These are phyloP conservation scores for Sanderia malayensis DNA, from an alignment of 30 jellyfish, hydroid and myxozoan genomes.

Conservation along the genomic window DNA sequence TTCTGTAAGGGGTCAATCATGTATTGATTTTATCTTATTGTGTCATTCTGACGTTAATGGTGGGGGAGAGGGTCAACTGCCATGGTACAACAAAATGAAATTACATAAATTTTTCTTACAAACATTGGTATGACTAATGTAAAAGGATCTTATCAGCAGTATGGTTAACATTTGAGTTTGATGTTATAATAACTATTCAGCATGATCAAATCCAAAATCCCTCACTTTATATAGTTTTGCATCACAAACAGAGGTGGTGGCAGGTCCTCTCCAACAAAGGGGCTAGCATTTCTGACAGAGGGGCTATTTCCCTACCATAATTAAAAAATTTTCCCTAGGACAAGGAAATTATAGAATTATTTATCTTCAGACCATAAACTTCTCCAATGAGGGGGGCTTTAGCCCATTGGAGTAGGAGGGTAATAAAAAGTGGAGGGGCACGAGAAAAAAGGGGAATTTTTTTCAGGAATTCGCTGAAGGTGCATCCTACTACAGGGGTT, in stretches of 20 bases:
- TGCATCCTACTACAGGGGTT: slow-evolving; percentile 5
- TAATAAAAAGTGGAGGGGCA: neutral
- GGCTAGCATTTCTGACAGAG: neutral
- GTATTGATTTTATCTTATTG: neutral
- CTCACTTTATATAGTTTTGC: neutral
- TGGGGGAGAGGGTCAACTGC: slow-evolving; percentile 6
- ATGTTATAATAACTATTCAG: no score
- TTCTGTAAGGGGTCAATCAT: neutral
- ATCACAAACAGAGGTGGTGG: slow-evolving; percentile 1
- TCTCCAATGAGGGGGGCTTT: slow-evolving; percentile 6
- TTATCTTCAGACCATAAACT: neutral
- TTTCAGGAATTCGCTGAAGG: neutral
- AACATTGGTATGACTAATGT: neutral
- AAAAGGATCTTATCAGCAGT: slow-evolving; percentile 2
- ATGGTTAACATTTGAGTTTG: neutral
- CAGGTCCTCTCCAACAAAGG: slow-evolving; percentile 3
- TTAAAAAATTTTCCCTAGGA: neutral
- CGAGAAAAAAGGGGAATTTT: neutral
- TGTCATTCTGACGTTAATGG: slow-evolving; percentile 2
- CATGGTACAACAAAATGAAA: neutral
- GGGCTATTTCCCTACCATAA: neutral
- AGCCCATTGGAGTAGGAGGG: neutral
- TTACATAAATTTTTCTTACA: neutral
- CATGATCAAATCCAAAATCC: neutral
- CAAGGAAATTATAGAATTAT: neutral